phyloP scores from a whole-genome alignment of 2,797 vertebrate genomes.

The Halcyon chelicuti region DNA sequence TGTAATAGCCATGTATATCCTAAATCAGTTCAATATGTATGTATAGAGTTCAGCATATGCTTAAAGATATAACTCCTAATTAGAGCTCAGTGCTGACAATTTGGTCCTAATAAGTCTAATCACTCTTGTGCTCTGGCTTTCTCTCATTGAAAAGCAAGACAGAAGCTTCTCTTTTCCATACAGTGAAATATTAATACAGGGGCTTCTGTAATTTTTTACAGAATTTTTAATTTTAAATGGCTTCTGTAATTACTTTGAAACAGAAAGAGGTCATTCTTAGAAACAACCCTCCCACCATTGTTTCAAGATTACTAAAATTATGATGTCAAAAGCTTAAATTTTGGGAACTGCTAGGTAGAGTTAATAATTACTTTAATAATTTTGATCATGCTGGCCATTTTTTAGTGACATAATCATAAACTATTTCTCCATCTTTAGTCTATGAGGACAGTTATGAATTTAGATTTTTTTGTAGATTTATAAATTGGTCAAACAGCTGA shows the following conservation, averaged over 20 bases:
- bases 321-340: neutral
- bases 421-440: neutral
- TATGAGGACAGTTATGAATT: neutral
- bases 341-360: neutral
- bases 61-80: neutral
- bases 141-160: neutral
- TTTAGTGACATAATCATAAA: neutral
- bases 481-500: neutral
- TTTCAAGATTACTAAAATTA: neutral
- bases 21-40: neutral
- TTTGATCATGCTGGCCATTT: neutral
- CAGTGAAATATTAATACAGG: neutral
- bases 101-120: neutral
- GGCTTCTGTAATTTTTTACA: no score
- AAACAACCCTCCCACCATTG: accelerated
- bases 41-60: neutral
- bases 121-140: neutral
- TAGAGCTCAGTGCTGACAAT: neutral
- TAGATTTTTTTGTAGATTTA: neutral
- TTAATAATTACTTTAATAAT: neutral
- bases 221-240: neutral
- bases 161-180: neutral
- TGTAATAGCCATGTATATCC: neutral
- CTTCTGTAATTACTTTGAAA: neutral
- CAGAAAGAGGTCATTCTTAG: neutral